A percentile compares a stretch with the other conserved stretches of the same genome.
Evolutionary conservation across 1,140 invertebrate species (phyloP).

Genomic region (Saccostrea glomerata): DNA sequence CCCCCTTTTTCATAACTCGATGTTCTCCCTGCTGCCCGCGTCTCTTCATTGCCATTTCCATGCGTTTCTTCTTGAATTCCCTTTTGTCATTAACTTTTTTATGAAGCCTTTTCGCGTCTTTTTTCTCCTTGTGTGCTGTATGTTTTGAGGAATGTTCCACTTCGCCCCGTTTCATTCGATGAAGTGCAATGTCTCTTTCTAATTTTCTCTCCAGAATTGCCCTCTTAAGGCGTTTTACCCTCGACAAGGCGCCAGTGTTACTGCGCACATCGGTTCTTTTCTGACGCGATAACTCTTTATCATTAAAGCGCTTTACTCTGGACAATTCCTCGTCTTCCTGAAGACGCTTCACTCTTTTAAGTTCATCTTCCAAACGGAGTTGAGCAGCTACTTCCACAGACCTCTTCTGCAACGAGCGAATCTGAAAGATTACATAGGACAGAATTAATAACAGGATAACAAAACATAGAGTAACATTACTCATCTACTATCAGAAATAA

Average conservation of each 20-base stretch:
- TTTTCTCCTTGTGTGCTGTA: neutral
- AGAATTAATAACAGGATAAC: neutral
- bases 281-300: neutral
- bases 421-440: neutral
- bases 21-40: neutral
- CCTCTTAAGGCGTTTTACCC: neutral
- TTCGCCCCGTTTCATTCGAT: slow-evolving; percentile 19
- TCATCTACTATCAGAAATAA: too few relatives aligned
- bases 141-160: neutral
- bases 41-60: slow-evolving; percentile 19
- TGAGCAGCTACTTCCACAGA: slow-evolving; percentile 26
- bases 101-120: neutral
- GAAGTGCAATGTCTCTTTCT: neutral
- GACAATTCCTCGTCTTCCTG: slow-evolving; percentile 20
- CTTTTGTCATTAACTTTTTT: neutral
- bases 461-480: neutral
- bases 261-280: neutral
- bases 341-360: slow-evolving; percentile 21
- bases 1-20: slow-evolving; percentile 16
- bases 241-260: neutral
- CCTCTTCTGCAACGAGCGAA: slow-evolving; percentile 18
- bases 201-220: slow-evolving; percentile 7
- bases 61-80: neutral
- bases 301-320: slow-evolving; percentile 1
- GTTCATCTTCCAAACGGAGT: slow-evolving; percentile 20